Evolutionary conservation across 2,797 vertebrate species (phyloP).

Genomic region (Melanotaenia parkinsoni): DNA sequence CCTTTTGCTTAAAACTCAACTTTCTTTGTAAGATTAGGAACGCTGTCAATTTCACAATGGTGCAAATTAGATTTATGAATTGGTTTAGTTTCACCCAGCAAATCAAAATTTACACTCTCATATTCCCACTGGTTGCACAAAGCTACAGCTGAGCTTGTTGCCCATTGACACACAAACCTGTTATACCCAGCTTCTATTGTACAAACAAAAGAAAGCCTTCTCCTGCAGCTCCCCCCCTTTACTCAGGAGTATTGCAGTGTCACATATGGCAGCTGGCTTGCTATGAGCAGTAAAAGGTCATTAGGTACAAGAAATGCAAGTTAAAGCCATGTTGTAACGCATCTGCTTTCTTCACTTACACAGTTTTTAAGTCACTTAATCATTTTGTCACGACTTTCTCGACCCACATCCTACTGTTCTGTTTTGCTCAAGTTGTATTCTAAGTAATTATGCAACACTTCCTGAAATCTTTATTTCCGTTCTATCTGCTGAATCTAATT

Average conservation of each 20-base stretch:
- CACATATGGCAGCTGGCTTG: constrained; percentile 84
- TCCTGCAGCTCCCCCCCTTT: not conserved
- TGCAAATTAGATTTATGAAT: not conserved
- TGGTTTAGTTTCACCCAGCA: not conserved
- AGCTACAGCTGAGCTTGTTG: constrained; percentile 15
- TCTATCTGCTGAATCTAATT: constrained; percentile 13
- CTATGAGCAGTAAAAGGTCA: constrained; percentile 74
- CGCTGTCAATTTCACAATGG: constrained; percentile 4
- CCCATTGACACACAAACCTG: constrained; percentile 36
- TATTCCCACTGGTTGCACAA: constrained; percentile 47
- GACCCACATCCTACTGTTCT: constrained; percentile 36
- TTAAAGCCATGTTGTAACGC: constrained; percentile 50
- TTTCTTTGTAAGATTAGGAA: not conserved
- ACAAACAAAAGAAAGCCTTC: constrained; percentile 59
- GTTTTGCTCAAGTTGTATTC: constrained; percentile 24
- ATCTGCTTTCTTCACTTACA: constrained; percentile 12
- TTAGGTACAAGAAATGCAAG: constrained; percentile 64
- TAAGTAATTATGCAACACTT: constrained; percentile 41
- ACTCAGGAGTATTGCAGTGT: constrained; percentile 76
- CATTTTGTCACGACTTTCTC: constrained; percentile 28
- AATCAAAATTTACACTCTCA: not conserved
- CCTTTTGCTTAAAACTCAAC: constrained; percentile 2
- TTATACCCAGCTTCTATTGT: constrained; percentile 31
- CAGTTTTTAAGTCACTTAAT: not conserved
- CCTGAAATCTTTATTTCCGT: constrained; percentile 44